Evolutionary conservation across 2,113 vertebrate genomes (phyloP).

Genomic region (Hydropotes inermis): DNA sequence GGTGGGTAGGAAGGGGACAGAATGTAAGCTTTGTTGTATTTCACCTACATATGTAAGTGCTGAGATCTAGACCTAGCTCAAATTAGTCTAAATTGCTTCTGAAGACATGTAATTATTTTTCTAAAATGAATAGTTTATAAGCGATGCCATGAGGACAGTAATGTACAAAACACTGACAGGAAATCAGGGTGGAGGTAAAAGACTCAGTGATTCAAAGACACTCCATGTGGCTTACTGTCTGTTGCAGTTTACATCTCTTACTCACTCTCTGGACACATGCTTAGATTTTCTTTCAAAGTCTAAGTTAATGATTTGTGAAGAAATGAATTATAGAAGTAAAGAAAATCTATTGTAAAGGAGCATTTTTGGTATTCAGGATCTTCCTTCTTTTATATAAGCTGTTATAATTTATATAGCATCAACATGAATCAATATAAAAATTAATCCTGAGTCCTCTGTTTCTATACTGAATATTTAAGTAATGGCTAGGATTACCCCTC

Average conservation of each 20-base stretch:
- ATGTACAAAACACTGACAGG: background rate
- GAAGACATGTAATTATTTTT: background rate
- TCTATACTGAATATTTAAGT: background rate
- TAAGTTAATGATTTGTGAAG: constrained; percentile 22
- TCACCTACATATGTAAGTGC: background rate
- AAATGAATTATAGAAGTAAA: background rate
- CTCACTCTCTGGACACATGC: background rate
- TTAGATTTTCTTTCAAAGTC: constrained; percentile 34
- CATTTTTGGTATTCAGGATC: background rate
- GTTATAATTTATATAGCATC: background rate
- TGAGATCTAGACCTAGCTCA: background rate
- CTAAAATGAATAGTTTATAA: background rate
- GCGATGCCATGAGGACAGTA: background rate
- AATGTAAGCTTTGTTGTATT: background rate
- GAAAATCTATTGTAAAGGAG: background rate
- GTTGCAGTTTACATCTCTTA: background rate
- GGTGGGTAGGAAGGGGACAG: background rate
- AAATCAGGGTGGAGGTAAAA: background rate
- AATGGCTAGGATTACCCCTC: background rate
- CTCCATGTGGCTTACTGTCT: background rate
- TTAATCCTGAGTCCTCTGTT: background rate
- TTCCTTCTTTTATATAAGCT: background rate
- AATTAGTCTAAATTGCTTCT: background rate
- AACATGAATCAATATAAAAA: background rate
- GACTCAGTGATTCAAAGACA: background rate